phyloP scores from a whole-genome alignment of 2,888 invertebrate species.

The Drosophila acutilabella region DNA sequence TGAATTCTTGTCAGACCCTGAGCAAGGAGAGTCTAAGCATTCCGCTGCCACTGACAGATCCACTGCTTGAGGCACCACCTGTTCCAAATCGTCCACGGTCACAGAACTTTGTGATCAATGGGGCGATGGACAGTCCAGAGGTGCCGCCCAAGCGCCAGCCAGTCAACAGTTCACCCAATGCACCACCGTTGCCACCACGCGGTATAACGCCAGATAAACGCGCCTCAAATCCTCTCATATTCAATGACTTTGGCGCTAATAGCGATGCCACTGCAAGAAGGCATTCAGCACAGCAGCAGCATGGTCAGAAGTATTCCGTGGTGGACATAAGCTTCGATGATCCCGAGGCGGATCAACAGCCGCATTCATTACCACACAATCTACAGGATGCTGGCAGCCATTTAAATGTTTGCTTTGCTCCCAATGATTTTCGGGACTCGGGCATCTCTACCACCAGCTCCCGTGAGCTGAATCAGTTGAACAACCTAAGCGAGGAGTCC shows the following conservation, averaged over 20 bases:
- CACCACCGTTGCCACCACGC: conserved; percentile 92
- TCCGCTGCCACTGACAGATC: conserved; percentile 44
- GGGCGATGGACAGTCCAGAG: conserved; percentile 84
- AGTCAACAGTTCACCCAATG: conserved; percentile 85
- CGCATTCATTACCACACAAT: conserved; percentile 72
- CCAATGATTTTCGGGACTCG: conserved; percentile 84
- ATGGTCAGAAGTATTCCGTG: conserved; percentile 85
- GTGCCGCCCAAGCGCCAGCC: conserved; percentile 86
- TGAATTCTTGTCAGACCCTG: conserved; percentile 83
- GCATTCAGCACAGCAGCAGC: conserved; percentile 74
- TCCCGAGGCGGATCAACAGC: conserved; percentile 83
- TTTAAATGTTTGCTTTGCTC: conserved; percentile 77
- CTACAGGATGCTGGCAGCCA: conserved; percentile 75
- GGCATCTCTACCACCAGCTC: conserved; percentile 85
- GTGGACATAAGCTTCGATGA: conserved; percentile 86
- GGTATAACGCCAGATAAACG: conserved; percentile 87
- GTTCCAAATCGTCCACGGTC: conserved; percentile 88
- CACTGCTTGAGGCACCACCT: conserved; percentile 86
- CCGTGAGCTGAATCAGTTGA: conserved; percentile 82
- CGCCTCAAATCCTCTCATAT: conserved; percentile 84
- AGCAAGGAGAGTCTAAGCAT: conserved; percentile 81
- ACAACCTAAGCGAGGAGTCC: conserved; percentile 82
- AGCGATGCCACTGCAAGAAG: conserved; percentile 68
- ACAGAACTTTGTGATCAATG: conserved; percentile 85
- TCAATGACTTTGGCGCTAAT: conserved; percentile 79